Base-by-base conservation (phyloP, 2,888 invertebrate genomes). In the Drosophila anomalipes region DNA sequence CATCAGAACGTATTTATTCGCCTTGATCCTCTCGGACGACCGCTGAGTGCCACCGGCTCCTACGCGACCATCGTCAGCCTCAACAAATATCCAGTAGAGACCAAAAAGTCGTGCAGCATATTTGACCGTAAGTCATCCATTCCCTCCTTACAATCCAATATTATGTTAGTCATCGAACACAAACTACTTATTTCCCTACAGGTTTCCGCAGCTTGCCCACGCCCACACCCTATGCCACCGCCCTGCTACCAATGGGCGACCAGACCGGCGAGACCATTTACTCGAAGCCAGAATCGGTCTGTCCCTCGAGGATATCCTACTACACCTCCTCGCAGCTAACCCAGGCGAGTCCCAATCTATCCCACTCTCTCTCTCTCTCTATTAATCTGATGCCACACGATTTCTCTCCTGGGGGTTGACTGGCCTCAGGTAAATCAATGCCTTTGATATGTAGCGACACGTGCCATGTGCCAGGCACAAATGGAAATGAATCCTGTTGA, bases 1-100 rank as follows among this genome's bases (percentile, higher is more conserved):
- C 96, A 95, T 93, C 96, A 95, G 92, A 97, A 96, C 91, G 96
- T 97, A 65, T 95, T 97, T 79, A 95, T 97, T 39, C 95, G 96
- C 58, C 94, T 97, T 86, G 96, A 96, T 91, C 96, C 96, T 12
- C 93, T 95, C 52, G 95, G 95, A 32, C 94, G 96, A 75, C 96
- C 96, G 58, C 96, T 96, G 63, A 96, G 96, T 91, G 96, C 95
- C 32, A 95, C 95, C 81, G 97, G 96, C 77, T 97, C 97, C 83
- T 74, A 97, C 90, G 97, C 97, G 53, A 97, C 97, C 52, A 97
- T 97, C 84, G 97, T 97, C 70, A 97, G 97, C 92, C 94, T 97
- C 86, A 97, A 97, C 91, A 96, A 96, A 92, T 95, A 95, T 82
- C 96, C 96, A 33, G 94, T 86, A 61, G 93, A 93, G 65, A 83